phyloP scores from a whole-genome alignment of 2,113 vertebrate species.

The Cepphus grylle region DNA sequence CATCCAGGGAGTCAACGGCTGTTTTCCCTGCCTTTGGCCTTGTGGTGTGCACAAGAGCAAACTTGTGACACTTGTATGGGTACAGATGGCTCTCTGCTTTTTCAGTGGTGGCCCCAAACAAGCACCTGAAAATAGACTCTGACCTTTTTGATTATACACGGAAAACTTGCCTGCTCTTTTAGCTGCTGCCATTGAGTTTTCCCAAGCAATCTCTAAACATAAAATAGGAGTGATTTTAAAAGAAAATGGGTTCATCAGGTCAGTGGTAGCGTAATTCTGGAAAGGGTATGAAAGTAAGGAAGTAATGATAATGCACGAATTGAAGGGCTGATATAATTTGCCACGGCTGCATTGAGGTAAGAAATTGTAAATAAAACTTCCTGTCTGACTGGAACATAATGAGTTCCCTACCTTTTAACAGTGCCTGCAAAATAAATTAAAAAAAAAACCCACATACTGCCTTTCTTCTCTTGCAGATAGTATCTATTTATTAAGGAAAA shows the following conservation, averaged over 20 bases:
- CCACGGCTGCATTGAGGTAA: neutral
- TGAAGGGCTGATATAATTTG: constrained; percentile 22
- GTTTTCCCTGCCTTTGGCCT: neutral
- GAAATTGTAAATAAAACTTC: constrained; percentile 57
- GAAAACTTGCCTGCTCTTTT: neutral
- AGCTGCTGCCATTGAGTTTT: neutral
- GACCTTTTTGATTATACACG: neutral
- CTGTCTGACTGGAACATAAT: constrained; percentile 27
- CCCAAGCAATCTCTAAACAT: constrained; percentile 22
- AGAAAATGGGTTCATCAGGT: constrained; percentile 44
- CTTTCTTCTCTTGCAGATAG: neutral
- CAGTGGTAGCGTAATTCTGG: constrained; percentile 28
- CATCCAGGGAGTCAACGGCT: neutral
- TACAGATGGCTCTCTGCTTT: neutral
- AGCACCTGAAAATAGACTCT: neutral
- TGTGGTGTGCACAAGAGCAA: neutral
- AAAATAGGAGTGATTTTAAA: constrained; percentile 36
- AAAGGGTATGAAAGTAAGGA: constrained; percentile 33
- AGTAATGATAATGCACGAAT: constrained; percentile 6
- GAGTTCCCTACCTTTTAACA: constrained; percentile 32
- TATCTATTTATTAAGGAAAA: constrained; percentile 47
- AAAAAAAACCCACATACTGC: constrained; percentile 2
- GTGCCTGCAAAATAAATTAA: constrained; percentile 36
- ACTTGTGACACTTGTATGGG: neutral
- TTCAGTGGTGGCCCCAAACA: neutral